These are phyloP conservation scores for Tetragnatha versicolor DNA, from an alignment of 1,140 invertebrate species.

Conservation along the genomic window DNA sequence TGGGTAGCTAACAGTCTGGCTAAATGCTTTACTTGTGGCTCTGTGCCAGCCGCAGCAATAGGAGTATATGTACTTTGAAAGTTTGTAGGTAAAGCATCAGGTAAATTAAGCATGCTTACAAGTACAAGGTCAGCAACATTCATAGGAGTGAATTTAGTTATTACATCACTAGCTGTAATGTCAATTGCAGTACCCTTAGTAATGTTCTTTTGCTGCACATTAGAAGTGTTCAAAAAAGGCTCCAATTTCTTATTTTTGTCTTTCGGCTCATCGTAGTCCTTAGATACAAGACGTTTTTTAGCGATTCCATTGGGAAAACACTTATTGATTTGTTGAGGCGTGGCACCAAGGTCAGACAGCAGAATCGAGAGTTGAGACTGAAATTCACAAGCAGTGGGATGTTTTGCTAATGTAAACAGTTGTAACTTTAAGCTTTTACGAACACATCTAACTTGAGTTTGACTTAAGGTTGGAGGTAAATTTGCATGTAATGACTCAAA, in stretches of 20 bases:
- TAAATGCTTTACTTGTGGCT: constrained; percentile 77
- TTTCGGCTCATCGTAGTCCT: constrained; percentile 4
- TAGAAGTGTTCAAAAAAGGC: neutral
- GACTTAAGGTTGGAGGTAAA: constrained; percentile 92
- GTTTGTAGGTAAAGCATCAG: constrained; percentile 80
- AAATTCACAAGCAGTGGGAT: constrained; percentile 80
- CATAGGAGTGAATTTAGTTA: constrained; percentile 64
- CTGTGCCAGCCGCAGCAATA: constrained; percentile 83
- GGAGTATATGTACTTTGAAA: constrained; percentile 89
- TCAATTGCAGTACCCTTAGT: constrained; percentile 66
- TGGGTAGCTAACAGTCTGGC: constrained; percentile 80
- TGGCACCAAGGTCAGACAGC: constrained; percentile 88
- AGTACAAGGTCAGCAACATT: constrained; percentile 71
- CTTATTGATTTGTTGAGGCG: constrained; percentile 79
- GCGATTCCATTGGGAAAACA: constrained; percentile 13
- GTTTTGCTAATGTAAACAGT: constrained; percentile 84
- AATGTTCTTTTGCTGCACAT: neutral
- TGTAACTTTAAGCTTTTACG: constrained; percentile 95
- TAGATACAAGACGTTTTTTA: constrained; percentile 20
- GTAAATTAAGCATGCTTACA: constrained; percentile 73
- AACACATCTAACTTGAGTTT: constrained; percentile 92
- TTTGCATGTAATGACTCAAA: constrained; percentile 80
- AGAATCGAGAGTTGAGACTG: constrained; percentile 82
- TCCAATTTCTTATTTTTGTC: constrained; percentile 5
- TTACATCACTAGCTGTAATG: constrained; percentile 70